Evolutionary conservation across 2,888 invertebrate genomes (phyloP).

Genomic region (Nycteola revayana): DNA sequence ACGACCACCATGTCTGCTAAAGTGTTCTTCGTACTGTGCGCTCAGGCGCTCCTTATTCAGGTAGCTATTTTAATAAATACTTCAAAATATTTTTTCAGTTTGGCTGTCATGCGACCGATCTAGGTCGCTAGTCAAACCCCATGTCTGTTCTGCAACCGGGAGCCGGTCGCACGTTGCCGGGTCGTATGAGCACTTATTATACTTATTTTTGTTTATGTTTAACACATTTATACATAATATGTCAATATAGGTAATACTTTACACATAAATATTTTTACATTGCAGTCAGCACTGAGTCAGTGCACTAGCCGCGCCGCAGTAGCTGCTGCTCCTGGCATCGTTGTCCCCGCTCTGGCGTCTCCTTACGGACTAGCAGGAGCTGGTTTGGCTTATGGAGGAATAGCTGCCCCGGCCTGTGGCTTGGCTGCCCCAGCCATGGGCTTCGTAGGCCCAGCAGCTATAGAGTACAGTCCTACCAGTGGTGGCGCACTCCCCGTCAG

Average conservation of each 20-base stretch:
- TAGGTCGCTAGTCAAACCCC: no score
- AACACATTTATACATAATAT: no score
- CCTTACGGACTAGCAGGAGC: neutral
- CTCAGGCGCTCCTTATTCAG: constrained; percentile 9
- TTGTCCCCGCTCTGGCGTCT: constrained; percentile 1
- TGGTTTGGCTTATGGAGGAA: constrained; percentile 2
- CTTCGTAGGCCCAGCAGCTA: neutral
- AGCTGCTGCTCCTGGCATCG: constrained; percentile 10
- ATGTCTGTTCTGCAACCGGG: no score
- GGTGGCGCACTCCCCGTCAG: constrained; percentile 21
- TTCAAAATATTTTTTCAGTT: no score
- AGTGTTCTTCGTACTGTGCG: constrained; percentile 15
- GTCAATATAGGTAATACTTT: no score
- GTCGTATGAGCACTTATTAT: no score
- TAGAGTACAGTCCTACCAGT: constrained; percentile 12
- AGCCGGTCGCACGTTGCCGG: no score
- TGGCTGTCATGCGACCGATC: no score
- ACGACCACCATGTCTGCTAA: constrained; percentile 13
- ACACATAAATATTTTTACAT: neutral
- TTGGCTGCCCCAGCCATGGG: neutral
- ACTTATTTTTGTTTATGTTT: no score
- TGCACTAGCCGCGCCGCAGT: constrained; percentile 8
- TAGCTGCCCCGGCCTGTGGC: neutral
- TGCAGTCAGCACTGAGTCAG: neutral
- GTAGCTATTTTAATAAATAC: neutral